Conservation (phyloP, 2,888 invertebrate species). For the Andrena hattorfiana region DNA sequence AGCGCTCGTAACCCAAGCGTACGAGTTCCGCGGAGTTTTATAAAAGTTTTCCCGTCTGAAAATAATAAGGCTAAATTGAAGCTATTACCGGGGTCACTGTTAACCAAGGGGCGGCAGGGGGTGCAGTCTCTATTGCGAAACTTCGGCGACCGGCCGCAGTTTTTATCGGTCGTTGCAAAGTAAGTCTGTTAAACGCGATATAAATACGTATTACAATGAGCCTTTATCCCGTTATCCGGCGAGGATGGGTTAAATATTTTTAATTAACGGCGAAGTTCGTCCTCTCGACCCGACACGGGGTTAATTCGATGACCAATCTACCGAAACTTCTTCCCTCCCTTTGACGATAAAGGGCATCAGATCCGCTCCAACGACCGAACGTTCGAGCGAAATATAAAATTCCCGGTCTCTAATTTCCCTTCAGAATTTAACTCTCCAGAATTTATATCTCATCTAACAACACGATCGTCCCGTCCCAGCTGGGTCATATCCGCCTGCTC, state of each 20-base stretch:
- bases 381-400: conserved; percentile 30
- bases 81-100: conserved; percentile 65
- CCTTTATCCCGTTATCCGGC: conserved; percentile 32
- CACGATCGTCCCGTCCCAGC: conserved; percentile 7
- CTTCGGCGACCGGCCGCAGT: conserved; percentile 50
- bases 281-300: not conserved
- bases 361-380: conserved; percentile 4
- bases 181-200: conserved; percentile 50
- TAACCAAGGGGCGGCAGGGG: conserved; percentile 53
- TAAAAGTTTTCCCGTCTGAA: conserved; percentile 62
- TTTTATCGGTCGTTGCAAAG: conserved; percentile 57
- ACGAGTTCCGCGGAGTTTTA: conserved; percentile 55
- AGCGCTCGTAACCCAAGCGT: conserved; percentile 42
- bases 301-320: conserved; percentile 28
- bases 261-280: conserved; percentile 58
- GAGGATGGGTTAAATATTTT: conserved; percentile 56
- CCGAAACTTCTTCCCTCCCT: not conserved
- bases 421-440: conserved; percentile 30
- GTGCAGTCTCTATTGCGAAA: conserved; percentile 64
- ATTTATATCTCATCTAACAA: conserved; percentile 10
- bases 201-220: conserved; percentile 46
- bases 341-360: not conserved
- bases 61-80: conserved; percentile 74
- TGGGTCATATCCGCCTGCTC: conserved; percentile 16
- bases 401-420: conserved; percentile 20